Conservation (phyloP, 2,113 vertebrate genomes). For the Mirounga angustirostris region DNA sequence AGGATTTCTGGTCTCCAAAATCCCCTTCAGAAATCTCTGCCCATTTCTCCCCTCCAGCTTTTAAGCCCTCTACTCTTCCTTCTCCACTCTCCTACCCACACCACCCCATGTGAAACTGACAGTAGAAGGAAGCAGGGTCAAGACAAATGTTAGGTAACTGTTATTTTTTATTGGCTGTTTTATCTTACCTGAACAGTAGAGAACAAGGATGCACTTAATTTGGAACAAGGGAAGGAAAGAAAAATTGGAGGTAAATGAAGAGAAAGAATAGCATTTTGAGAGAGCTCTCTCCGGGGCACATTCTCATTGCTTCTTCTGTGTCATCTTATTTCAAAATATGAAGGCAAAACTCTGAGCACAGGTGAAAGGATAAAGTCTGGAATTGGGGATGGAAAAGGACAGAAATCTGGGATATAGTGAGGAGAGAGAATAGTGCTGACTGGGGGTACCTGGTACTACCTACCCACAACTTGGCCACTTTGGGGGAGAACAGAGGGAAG, state of each 20-base stretch:
- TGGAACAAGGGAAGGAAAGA: not conserved
- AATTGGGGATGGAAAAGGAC: not conserved
- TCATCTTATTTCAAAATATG: not conserved
- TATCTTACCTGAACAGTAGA: not conserved
- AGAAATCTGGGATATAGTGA: not conserved
- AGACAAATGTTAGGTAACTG: not conserved
- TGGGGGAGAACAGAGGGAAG: not conserved
- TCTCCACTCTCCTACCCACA: not conserved
- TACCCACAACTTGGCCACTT: not conserved
- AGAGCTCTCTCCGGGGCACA: not conserved
- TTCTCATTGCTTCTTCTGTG: not conserved
- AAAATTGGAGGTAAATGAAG: slow-evolving; percentile 17
- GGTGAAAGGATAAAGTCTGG: not conserved
- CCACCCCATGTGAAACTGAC: not conserved
- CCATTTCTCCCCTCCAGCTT: not conserved
- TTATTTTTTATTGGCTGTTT: not conserved
- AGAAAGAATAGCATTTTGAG: not conserved
- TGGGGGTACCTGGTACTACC: too few species aligned
- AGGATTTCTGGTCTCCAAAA: not conserved
- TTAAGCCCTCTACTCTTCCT: not conserved
- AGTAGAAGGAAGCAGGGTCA: not conserved
- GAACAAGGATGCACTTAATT: not conserved
- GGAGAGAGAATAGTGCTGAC: not conserved
- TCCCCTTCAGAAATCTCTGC: not conserved
- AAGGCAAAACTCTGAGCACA: not conserved